Evolutionary conservation across 2,888 invertebrate genomes (phyloP).

Genomic region (Sphaeridia pumilis): DNA sequence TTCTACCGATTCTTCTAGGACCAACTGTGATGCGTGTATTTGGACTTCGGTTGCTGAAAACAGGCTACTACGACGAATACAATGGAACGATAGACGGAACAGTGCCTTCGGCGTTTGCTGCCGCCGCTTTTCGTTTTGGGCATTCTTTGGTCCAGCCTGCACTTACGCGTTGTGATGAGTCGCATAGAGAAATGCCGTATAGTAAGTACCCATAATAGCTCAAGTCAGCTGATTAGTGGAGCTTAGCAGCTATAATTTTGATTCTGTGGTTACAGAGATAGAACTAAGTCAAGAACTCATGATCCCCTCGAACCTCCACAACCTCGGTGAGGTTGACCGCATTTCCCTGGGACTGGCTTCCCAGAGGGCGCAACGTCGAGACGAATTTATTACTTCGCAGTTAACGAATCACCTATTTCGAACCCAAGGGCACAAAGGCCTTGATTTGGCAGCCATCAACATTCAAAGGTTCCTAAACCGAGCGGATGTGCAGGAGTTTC

Average conservation of each 20-base stretch:
- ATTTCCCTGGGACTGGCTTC: slow-evolving; percentile 62
- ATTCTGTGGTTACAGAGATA: too few relatives aligned
- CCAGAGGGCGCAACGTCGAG: slow-evolving; percentile 64
- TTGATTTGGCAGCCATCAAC: slow-evolving; percentile 78
- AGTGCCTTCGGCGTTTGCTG: slow-evolving; percentile 64
- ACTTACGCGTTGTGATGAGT: slow-evolving; percentile 57
- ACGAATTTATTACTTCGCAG: slow-evolving; percentile 68
- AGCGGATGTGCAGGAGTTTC: too few relatives aligned
- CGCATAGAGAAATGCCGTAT: slow-evolving; percentile 42
- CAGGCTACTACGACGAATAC: slow-evolving; percentile 61
- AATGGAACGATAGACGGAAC: slow-evolving; percentile 57
- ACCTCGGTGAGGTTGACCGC: slow-evolving; percentile 65
- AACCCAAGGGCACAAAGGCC: slow-evolving; percentile 49
- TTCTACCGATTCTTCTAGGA: slow-evolving; percentile 65
- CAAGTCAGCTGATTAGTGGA: too few relatives aligned
- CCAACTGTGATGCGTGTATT: slow-evolving; percentile 62
- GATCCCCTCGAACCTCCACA: slow-evolving; percentile 53
- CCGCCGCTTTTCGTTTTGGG: slow-evolving; percentile 75
- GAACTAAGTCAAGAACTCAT: slow-evolving; percentile 65
- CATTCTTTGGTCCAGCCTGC: slow-evolving; percentile 72
- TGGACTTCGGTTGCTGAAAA: slow-evolving; percentile 54
- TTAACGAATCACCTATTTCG: slow-evolving; percentile 74
- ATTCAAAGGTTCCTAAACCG: slow-evolving; percentile 59
- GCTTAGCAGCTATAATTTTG: too few relatives aligned
- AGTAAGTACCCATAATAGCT: too few relatives aligned